Percentiles rank a stretch among this genome's conserved stretches.
These are phyloP conservation scores for Microcebus ravelobensis DNA, from an alignment of 2,113 vertebrate genomes.

Conservation along the genomic window DNA sequence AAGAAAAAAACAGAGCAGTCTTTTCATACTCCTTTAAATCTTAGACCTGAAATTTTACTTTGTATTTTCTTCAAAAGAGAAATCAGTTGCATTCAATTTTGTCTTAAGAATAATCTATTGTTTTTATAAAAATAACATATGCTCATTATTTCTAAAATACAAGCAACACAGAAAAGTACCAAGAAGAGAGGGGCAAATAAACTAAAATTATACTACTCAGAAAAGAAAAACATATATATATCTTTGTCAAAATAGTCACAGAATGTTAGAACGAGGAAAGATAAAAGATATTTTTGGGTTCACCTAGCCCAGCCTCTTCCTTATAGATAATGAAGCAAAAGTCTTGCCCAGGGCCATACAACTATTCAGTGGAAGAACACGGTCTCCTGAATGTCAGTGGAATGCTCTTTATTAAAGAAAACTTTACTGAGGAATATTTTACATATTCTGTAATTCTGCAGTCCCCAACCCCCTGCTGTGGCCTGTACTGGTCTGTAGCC, in stretches of 20 bases:
- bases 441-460: neutral
- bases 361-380: neutral
- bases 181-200: conserved; percentile 7
- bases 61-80: conserved; percentile 57
- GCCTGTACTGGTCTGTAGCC: too few relatives aligned
- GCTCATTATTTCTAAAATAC: conserved; percentile 47
- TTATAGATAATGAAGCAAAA: neutral
- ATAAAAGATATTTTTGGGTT: neutral
- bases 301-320: neutral
- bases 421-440: neutral
- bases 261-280: neutral
- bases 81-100: conserved; percentile 1
- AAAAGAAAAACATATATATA: neutral
- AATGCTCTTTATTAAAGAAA: neutral
- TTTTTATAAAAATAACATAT: conserved; percentile 40
- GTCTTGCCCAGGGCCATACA: neutral
- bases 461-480: too few relatives aligned
- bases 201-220: neutral
- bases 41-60: conserved; percentile 30
- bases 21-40: conserved; percentile 30
- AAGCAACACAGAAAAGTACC: conserved; percentile 15
- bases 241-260: neutral
- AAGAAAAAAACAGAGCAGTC: neutral
- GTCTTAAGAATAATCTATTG: neutral
- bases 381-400: neutral